Conservation (phyloP, 2,797 vertebrate species). For the Monodelphis domestica region DNA sequence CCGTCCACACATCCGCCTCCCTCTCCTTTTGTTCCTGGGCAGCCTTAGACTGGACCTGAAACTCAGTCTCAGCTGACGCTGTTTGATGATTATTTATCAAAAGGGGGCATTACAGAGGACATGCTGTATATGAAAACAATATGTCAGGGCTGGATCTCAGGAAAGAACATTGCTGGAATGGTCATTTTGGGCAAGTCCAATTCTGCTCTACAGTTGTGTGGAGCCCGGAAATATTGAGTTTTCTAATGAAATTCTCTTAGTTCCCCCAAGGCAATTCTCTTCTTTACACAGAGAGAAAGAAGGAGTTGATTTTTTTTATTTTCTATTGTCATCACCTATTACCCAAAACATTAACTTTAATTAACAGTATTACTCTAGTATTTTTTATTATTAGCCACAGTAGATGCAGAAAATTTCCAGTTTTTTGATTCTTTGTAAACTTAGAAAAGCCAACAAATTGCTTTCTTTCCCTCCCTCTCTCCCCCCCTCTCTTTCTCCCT, state of each 20-base stretch:
- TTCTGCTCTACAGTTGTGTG: slow-evolving; percentile 20
- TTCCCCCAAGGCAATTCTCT: not conserved
- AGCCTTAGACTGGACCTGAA: slow-evolving; percentile 13
- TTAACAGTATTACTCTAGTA: not conserved
- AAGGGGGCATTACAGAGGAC: not conserved
- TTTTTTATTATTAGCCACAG: not conserved
- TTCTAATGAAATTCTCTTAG: slow-evolving; percentile 30
- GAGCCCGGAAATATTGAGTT: not conserved
- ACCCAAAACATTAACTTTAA: slow-evolving; percentile 16
- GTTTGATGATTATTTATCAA: not conserved
- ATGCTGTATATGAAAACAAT: slow-evolving; percentile 19
- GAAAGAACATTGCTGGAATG: not conserved
- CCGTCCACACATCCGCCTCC: not conserved
- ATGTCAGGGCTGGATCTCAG: not conserved
- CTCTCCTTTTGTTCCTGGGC: not conserved
- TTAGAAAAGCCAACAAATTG: not conserved
- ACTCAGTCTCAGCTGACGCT: not conserved
- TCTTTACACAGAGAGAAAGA: not conserved
- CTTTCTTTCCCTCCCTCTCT: not conserved
- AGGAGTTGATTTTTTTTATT: not conserved
- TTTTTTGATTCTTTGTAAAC: not conserved
- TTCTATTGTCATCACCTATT: not conserved
- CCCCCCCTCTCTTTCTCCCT: no score
- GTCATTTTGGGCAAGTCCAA: slow-evolving; percentile 34
- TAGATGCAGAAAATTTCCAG: not conserved